Conservation (phyloP, 2,888 invertebrate genomes). For the Eristalinus aeneus region DNA sequence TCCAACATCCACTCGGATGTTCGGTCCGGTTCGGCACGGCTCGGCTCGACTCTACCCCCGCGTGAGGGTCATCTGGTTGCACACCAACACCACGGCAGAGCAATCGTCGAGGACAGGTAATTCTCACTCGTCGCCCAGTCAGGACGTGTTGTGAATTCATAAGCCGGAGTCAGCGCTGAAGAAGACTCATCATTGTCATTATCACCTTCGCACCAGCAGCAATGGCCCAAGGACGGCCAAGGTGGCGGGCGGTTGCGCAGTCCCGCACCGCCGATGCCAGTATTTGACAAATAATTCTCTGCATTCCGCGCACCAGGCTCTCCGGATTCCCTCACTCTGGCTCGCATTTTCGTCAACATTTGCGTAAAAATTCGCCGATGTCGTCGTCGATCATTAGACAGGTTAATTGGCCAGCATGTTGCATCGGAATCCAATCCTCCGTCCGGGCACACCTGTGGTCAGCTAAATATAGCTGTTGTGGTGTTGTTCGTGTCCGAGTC, state of each 20-base stretch:
- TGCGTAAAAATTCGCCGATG: conserved; percentile 69
- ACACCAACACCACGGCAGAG: conserved; percentile 6
- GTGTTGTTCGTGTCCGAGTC: conserved; percentile 61
- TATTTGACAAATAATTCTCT: conserved; percentile 69
- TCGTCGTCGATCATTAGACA: conserved; percentile 72
- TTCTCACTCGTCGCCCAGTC: conserved; percentile 52
- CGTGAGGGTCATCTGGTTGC: conserved; percentile 28
- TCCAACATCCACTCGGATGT: conserved; percentile 71
- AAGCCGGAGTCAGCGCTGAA: conserved; percentile 33
- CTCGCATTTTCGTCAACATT: conserved; percentile 70
- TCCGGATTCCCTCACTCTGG: conserved; percentile 19
- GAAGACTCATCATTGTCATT: conserved; percentile 69
- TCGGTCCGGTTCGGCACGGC: conserved; percentile 5
- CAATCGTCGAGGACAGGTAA: conserved; percentile 43
- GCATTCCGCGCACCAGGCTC: conserved; percentile 46
- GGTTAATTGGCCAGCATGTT: conserved; percentile 75
- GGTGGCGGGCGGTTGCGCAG: not conserved
- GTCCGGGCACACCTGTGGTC: conserved; percentile 67
- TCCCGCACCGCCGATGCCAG: conserved; percentile 37
- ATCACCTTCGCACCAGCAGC: conserved; percentile 60
- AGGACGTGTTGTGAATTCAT: conserved; percentile 68
- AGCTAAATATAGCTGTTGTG: conserved; percentile 70
- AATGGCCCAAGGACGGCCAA: not conserved
- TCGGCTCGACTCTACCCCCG: conserved; percentile 21
- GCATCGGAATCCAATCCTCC: conserved; percentile 77